These are phyloP conservation scores for Eledone cirrhosa DNA, from an alignment of 2,888 invertebrate species.

Conservation along the genomic window DNA sequence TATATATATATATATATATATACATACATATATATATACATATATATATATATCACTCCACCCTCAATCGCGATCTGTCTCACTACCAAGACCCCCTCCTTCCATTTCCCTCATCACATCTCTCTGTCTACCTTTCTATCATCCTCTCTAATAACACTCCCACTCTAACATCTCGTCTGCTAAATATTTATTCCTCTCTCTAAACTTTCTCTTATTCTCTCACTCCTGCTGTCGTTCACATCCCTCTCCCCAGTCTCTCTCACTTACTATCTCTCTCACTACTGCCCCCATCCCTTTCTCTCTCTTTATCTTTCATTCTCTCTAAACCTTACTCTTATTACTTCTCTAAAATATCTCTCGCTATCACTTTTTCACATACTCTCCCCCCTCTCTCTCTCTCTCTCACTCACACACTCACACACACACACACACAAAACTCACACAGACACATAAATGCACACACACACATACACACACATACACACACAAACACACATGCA, in stretches of 20 bases:
- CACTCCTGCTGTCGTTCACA: not conserved
- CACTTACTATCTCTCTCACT: not conserved
- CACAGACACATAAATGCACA: not conserved
- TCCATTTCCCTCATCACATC: not conserved
- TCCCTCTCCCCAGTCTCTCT: not conserved
- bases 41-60: too few species aligned
- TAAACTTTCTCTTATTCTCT: not conserved
- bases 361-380: too few species aligned
- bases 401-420: constrained; percentile 1
- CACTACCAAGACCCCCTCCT: too few species aligned
- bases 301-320: not conserved
- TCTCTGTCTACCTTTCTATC: not conserved
- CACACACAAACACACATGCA: not conserved
- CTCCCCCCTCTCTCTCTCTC: too few species aligned
- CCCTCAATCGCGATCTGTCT: too few species aligned
- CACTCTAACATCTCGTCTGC: not conserved
- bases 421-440: not conserved
- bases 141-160: not conserved
- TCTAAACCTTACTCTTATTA: too few species aligned
- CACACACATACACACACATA: not conserved
- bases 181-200: not conserved
- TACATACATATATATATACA: too few species aligned
- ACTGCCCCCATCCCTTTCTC: not conserved
- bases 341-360: too few species aligned
- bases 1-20: too few species aligned